Evolutionary conservation across 2,113 vertebrate genomes (phyloP).

Genomic region (Burhinus oedicnemus): DNA sequence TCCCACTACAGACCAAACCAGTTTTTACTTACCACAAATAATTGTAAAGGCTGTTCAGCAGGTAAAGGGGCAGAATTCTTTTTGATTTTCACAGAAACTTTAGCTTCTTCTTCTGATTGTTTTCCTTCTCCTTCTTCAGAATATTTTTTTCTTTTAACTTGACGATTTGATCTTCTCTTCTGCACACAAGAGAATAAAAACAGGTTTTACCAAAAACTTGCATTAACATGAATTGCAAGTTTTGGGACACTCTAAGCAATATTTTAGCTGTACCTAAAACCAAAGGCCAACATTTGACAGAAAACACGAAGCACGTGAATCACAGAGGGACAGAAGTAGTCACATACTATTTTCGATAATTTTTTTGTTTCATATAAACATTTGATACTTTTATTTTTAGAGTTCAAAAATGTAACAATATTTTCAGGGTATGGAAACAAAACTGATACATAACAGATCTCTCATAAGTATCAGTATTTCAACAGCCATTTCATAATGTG

Average conservation of each 20-base stretch:
- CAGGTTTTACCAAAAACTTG: background rate
- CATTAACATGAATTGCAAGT: background rate
- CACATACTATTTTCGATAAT: background rate
- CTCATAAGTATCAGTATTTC: background rate
- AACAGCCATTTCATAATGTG: background rate
- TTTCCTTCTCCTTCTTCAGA: conserved; percentile 91
- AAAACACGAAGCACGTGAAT: background rate
- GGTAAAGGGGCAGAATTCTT: conserved; percentile 80
- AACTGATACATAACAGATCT: background rate
- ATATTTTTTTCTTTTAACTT: conserved; percentile 97
- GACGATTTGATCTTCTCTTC: conserved; percentile 98
- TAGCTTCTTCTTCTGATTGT: conserved; percentile 91
- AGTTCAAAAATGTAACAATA: background rate
- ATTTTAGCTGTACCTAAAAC: background rate
- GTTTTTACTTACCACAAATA: conserved; percentile 90
- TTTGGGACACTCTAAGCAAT: background rate
- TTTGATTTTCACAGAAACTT: conserved; percentile 89
- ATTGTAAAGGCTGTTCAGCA: conserved; percentile 86
- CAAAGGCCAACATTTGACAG: background rate
- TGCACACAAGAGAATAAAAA: conserved; percentile 44
- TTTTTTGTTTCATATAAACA: background rate
- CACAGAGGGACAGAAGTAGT: background rate
- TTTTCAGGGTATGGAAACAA: background rate
- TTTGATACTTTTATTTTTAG: background rate
- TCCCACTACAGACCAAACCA: background rate